Evolutionary conservation across 2,888 invertebrate species (phyloP).

Genomic region (Orthosia cruda): DNA sequence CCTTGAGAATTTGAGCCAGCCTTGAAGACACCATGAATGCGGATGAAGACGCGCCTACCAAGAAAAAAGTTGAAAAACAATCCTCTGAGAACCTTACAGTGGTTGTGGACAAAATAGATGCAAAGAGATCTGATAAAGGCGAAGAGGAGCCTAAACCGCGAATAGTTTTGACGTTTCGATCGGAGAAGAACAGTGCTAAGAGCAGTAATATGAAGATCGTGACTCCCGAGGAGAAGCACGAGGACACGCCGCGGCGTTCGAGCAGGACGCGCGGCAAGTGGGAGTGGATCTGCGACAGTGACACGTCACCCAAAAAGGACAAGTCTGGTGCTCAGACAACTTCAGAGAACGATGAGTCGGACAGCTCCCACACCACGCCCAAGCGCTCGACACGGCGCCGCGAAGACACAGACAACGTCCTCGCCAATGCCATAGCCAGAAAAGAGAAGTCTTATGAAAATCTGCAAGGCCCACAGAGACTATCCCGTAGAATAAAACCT

Average conservation of each 20-base stretch:
- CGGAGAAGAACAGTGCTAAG: slow-evolving; percentile 91
- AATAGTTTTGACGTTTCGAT: slow-evolving; percentile 93
- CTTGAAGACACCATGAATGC: slow-evolving; percentile 86
- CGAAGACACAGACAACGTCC: slow-evolving; percentile 93
- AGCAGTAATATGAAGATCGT: slow-evolving; percentile 91
- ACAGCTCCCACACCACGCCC: slow-evolving; percentile 83
- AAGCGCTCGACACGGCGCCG: slow-evolving; percentile 93
- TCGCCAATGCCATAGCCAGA: slow-evolving; percentile 94
- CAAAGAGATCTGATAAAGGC: slow-evolving; percentile 79
- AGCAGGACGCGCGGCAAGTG: slow-evolving; percentile 83
- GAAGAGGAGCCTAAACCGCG: slow-evolving; percentile 91
- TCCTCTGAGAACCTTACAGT: slow-evolving; percentile 76
- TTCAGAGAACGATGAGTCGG: slow-evolving; percentile 87
- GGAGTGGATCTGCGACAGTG: slow-evolving; percentile 85
- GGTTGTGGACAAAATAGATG: slow-evolving; percentile 79
- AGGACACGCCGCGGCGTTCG: slow-evolving; percentile 84
- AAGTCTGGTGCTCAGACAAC: slow-evolving; percentile 75
- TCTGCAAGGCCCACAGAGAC: slow-evolving; percentile 79
- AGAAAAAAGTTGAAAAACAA: slow-evolving; percentile 82
- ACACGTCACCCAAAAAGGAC: slow-evolving; percentile 80
- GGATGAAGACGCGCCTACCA: slow-evolving; percentile 79
- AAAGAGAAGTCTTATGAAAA: slow-evolving; percentile 93
- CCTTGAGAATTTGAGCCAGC: slow-evolving; percentile 71
- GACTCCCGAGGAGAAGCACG: slow-evolving; percentile 87
- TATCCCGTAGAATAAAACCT: slow-evolving; percentile 92